Evolutionary conservation across 2,888 invertebrate species (phyloP).

Genomic region (Polyommatus iphigenia): DNA sequence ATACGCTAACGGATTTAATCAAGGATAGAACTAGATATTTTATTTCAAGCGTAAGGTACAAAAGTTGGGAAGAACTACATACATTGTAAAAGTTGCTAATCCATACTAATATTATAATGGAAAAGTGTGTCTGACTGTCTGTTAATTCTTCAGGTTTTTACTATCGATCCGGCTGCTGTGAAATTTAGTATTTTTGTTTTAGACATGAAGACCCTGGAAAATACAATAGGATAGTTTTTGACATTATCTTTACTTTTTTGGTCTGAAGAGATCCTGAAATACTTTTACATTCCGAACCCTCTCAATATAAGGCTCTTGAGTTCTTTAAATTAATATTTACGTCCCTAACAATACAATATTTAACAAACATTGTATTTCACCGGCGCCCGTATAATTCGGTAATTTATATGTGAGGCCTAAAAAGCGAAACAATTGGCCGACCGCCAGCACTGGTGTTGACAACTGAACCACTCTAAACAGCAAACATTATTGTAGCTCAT

Average conservation of each 20-base stretch:
- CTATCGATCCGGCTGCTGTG: too few species aligned
- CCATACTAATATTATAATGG: not conserved
- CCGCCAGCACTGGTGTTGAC: conserved; percentile 41
- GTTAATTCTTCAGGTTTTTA: too few species aligned
- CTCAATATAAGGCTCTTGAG: not conserved
- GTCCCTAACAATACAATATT: not conserved
- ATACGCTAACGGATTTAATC: conserved; percentile 8
- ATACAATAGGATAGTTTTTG: too few species aligned
- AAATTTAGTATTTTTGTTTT: too few species aligned
- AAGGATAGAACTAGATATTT: conserved; percentile 9
- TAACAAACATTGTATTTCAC: not conserved
- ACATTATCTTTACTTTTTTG: too few species aligned
- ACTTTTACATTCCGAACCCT: too few species aligned
- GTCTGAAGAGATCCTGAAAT: too few species aligned
- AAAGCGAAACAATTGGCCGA: conserved; percentile 38
- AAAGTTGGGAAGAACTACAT: not conserved
- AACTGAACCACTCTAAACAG: conserved; percentile 32
- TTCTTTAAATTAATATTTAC: not conserved
- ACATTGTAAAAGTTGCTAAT: not conserved
- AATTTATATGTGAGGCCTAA: conserved; percentile 18
- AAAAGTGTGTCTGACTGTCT: too few species aligned
- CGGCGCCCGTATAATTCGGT: conserved; percentile 1
- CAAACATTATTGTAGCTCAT: conserved; percentile 30
- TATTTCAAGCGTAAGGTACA: not conserved
- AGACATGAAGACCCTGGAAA: too few species aligned